These are phyloP conservation scores for Panorpa germanica DNA, from an alignment of 2,888 invertebrate genomes.

Conservation along the genomic window DNA sequence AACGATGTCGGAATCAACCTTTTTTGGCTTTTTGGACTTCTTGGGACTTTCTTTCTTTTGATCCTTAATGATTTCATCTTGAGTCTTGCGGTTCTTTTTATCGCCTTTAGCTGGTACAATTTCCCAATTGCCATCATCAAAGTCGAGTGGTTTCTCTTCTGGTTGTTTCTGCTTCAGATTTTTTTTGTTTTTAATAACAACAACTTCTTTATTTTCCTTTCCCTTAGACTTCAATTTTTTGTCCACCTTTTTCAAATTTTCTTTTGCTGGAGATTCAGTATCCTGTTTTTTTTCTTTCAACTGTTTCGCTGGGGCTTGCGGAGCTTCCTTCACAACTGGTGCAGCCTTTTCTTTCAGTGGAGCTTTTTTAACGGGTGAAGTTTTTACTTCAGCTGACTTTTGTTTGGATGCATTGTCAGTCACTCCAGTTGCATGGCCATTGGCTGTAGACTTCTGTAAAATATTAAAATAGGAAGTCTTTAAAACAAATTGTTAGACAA, in stretches of 20 bases:
- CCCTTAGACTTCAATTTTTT: slow-evolving; percentile 24
- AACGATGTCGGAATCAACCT: too few species aligned
- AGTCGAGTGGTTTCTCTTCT: slow-evolving; percentile 48
- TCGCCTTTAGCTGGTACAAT: slow-evolving; percentile 48
- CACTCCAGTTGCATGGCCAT: slow-evolving; percentile 36
- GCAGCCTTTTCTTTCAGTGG: slow-evolving; percentile 29
- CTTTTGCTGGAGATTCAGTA: slow-evolving; percentile 3
- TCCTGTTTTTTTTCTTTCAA: too few species aligned
- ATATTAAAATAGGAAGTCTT: neutral
- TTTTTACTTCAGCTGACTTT: slow-evolving; percentile 19
- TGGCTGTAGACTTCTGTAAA: slow-evolving; percentile 38
- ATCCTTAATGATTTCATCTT: too few species aligned
- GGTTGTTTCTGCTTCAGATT: slow-evolving; percentile 31
- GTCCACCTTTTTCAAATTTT: slow-evolving; percentile 18
- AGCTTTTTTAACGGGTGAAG: slow-evolving; percentile 31
- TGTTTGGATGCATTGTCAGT: slow-evolving; percentile 36
- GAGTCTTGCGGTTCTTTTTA: slow-evolving; percentile 49
- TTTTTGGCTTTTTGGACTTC: slow-evolving; percentile 29
- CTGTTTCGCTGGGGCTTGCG: slow-evolving; percentile 19
- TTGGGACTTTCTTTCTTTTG: slow-evolving; percentile 30
- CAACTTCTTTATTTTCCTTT: slow-evolving; percentile 24
- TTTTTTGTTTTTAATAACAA: slow-evolving; percentile 35
- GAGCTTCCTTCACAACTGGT: slow-evolving; percentile 30
- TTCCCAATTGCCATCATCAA: slow-evolving; percentile 61
- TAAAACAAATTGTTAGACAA: neutral